These are phyloP conservation scores for Tetramorium alpestre DNA, from an alignment of 1,140 invertebrate species.

Conservation along the genomic window DNA sequence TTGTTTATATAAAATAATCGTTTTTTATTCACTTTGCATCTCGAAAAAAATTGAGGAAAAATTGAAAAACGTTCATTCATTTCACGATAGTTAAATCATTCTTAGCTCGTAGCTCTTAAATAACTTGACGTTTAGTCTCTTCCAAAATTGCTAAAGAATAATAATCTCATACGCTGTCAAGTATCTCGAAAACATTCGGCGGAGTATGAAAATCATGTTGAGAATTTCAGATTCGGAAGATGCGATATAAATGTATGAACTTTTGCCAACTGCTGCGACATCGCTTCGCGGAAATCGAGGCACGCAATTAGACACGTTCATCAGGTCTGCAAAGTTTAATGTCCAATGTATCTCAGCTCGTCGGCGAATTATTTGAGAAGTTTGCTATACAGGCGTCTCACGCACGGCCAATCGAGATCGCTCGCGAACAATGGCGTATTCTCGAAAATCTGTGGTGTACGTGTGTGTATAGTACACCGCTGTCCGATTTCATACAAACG, in stretches of 20 bases:
- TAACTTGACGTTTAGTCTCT: not conserved
- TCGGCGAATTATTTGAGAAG: conserved; percentile 44
- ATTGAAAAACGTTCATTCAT: not conserved
- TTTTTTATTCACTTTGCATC: not conserved
- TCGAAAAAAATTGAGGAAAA: not conserved
- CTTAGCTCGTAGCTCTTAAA: not conserved
- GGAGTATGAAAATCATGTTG: not conserved
- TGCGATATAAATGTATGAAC: not conserved
- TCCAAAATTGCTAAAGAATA: not conserved
- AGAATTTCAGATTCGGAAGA: conserved; percentile 12
- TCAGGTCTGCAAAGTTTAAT: conserved; percentile 27
- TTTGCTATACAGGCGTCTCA: conserved; percentile 22
- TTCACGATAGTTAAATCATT: conserved; percentile 2
- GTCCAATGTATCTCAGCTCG: not conserved
- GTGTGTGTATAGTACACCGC: not conserved
- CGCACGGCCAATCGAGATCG: conserved; percentile 34
- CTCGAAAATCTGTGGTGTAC: conserved; percentile 36
- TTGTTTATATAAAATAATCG: too few relatives aligned
- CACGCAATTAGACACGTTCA: conserved; percentile 42
- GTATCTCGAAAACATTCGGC: not conserved
- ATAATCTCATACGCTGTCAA: too few relatives aligned
- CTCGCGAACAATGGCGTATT: conserved; percentile 46
- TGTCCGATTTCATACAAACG: conserved; percentile 46
- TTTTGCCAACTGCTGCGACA: conserved; percentile 39
- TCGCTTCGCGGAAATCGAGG: conserved; percentile 40